Base-by-base conservation (phyloP, 2,888 invertebrate genomes). In the Panorpa germanica region DNA sequence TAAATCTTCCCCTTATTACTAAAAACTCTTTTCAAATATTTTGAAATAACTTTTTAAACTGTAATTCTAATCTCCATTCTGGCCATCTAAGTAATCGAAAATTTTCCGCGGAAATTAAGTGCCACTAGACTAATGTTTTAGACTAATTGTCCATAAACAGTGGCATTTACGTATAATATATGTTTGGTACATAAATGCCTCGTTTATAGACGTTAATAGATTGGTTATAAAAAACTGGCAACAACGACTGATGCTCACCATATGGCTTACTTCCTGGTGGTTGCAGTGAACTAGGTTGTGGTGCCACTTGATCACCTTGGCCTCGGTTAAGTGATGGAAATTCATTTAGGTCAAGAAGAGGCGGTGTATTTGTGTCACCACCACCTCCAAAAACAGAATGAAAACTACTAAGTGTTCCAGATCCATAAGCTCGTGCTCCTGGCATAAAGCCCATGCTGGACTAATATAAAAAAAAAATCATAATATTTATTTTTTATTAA, bases 231-330 rank as follows among this genome's bases (percentile, higher is more conserved):
- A n/a, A n/a, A n/a, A n/a, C n/a, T n/a, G n/a, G n/a, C n/a, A n/a
- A n/a, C n/a, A n/a, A 9, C 28, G 20, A 35, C 29, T 32, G 23
- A 29, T 48, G 57, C 61, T 59, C 55, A 80, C 80, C 86, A 65
- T 86, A 86, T 57, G 86, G 85, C 65, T 86, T 83, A 60, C 81
- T 78, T 54, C 85, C 83, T 40, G 83, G 82, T 59, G 83, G 82
- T 38, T 83, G 82, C 67, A 74, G 72, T 37, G 82, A 75, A 60
- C 77, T 71, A 46, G 70, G 68, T 52, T 71, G 81, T 47, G 81
- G 78, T 59, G 71, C 66, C 52, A 69, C 65, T 49, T 80, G 70
- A 63, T 75, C 74, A 42, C 73, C 73, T 45, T 75, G 74, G 43
- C 77, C 82, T 50, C 86, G 68, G 46, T 86, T 86, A 49, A 88